phyloP scores from a whole-genome alignment of 2,113 vertebrate genomes.

The Pachypanchax playfairii region DNA sequence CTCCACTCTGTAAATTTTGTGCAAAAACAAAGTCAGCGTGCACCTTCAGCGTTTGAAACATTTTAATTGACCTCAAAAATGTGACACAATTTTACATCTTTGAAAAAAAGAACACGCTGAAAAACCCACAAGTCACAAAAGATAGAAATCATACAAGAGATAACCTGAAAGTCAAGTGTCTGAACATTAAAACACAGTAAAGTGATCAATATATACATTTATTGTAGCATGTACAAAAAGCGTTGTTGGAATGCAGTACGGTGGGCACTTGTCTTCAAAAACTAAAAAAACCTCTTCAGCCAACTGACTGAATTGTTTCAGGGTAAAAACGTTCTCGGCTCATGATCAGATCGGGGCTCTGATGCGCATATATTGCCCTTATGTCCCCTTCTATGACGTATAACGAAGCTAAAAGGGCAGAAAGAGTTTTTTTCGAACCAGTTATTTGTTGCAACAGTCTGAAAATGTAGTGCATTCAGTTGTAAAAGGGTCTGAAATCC shows the following conservation, averaged over 20 bases:
- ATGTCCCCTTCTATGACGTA: not conserved
- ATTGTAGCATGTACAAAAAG: constrained; percentile 64
- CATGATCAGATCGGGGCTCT: constrained; percentile 16
- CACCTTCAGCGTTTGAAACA: constrained; percentile 35
- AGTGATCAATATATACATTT: constrained; percentile 68
- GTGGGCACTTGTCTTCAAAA: constrained; percentile 37
- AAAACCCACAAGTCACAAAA: constrained; percentile 70
- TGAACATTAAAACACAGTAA: constrained; percentile 52
- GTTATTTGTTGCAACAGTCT: constrained; percentile 17
- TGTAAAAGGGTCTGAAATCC: not conserved
- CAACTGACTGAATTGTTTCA: constrained; percentile 18
- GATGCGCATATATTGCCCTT: constrained; percentile 11
- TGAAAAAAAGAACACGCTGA: constrained; percentile 59
- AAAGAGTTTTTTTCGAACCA: constrained; percentile 16
- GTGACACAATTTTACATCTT: constrained; percentile 56
- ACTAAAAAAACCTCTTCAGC: constrained; percentile 23
- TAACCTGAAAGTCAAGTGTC: constrained; percentile 54
- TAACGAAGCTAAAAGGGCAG: constrained; percentile 31
- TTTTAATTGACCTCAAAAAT: constrained; percentile 67
- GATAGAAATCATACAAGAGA: constrained; percentile 67
- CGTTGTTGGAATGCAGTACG: constrained; percentile 55
- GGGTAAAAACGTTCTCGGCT: constrained; percentile 28
- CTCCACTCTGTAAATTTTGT: no score
- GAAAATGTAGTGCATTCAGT: constrained; percentile 31
- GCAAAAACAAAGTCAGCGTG: constrained; percentile 21